phyloP scores from a whole-genome alignment of 1,140 invertebrate species.

The Pogonomyrmex californicus region DNA sequence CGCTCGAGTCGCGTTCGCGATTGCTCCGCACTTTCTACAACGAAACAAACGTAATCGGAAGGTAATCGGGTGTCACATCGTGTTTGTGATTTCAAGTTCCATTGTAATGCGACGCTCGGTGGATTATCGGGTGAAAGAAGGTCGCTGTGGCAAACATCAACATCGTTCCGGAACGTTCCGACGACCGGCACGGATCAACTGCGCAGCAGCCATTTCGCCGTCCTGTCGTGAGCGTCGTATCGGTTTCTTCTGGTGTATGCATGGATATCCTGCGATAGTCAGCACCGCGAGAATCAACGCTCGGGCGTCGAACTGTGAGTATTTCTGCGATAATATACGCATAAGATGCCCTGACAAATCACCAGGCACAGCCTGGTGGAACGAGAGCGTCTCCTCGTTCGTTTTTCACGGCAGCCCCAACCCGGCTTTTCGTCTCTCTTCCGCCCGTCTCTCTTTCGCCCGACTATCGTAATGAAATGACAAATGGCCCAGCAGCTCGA shows the following conservation, averaged over 20 bases:
- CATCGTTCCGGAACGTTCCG: neutral
- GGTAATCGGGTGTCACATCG: neutral
- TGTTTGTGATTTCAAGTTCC: neutral
- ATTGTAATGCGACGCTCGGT: neutral
- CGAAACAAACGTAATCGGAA: neutral
- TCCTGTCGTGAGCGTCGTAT: neutral
- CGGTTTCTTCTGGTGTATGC: neutral
- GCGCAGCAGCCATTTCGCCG: neutral
- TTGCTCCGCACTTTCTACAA: neutral
- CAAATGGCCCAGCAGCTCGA: conserved; percentile 8
- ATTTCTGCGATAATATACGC: neutral
- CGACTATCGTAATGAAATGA: conserved; percentile 38
- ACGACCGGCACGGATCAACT: neutral
- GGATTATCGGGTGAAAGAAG: neutral
- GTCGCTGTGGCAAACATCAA: neutral
- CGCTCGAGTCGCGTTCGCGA: neutral
- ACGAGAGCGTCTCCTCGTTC: neutral
- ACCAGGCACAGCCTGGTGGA: neutral
- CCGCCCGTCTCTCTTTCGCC: neutral
- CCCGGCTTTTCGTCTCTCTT: neutral
- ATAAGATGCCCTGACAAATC: conserved; percentile 9
- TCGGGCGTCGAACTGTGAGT: neutral
- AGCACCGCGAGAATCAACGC: no score
- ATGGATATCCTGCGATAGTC: neutral
- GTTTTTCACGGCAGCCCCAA: neutral